Conservation (phyloP, 1,140 invertebrate species). For the Chironomus tepperi region DNA sequence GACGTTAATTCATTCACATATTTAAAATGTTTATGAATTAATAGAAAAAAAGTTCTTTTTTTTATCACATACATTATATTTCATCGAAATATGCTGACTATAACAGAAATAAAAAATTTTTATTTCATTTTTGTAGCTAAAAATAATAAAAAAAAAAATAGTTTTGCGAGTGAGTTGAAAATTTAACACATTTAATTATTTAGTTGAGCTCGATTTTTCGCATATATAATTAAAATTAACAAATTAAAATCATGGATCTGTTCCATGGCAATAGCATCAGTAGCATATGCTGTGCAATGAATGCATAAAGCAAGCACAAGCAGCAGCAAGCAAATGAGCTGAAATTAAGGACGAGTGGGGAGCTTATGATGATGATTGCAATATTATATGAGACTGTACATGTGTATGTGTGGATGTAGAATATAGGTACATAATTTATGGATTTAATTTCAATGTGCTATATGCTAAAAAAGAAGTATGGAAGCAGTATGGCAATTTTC, state of each 20-base stretch:
- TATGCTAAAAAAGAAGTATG: neutral
- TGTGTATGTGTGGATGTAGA: neutral
- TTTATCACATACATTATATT: too few relatives aligned
- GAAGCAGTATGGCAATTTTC: neutral
- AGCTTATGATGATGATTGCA: neutral
- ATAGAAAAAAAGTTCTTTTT: too few relatives aligned
- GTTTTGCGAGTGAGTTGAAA: slow-evolving; percentile 3
- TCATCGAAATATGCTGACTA: too few relatives aligned
- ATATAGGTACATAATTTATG: slow-evolving; percentile 19
- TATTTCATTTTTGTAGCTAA: too few relatives aligned
- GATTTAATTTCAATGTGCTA: slow-evolving; percentile 17
- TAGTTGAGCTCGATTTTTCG: slow-evolving; percentile 18
- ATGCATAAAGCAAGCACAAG: neutral
- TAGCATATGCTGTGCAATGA: neutral
- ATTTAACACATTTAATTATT: slow-evolving; percentile 12
- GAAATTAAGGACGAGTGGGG: too few relatives aligned
- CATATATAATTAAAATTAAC: slow-evolving; percentile 21
- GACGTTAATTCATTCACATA: too few relatives aligned
- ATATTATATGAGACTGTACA: neutral
- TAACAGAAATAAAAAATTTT: too few relatives aligned
- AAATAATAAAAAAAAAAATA: neutral
- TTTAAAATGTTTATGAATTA: too few relatives aligned
- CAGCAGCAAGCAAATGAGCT: too few relatives aligned
- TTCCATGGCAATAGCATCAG: neutral
- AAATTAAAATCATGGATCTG: slow-evolving; percentile 20